phyloP scores from a whole-genome alignment of 2,797 vertebrate genomes.

The Epinephelus malabaricus region DNA sequence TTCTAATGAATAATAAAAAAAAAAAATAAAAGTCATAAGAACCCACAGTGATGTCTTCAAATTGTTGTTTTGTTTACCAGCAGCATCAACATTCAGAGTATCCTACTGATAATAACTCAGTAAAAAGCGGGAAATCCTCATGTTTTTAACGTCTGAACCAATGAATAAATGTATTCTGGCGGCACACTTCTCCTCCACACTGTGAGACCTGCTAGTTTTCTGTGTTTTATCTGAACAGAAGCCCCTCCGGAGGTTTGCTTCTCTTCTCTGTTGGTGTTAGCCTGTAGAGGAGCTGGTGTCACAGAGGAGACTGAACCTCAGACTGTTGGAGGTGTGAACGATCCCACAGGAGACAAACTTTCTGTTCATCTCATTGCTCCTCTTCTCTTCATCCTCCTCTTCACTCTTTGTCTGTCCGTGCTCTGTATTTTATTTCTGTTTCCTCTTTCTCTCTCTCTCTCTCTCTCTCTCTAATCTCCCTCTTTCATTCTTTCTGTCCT shows the following conservation, averaged over 20 bases:
- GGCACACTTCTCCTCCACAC: background rate
- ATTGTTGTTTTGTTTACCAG: background rate
- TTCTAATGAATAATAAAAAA: no score
- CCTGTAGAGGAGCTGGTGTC: slow-evolving; percentile 44
- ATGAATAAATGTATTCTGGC: background rate
- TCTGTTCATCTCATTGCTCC: slow-evolving; percentile 29
- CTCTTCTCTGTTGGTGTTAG: slow-evolving; percentile 37
- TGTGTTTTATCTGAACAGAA: slow-evolving; percentile 32
- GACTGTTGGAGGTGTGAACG: slow-evolving; percentile 40
- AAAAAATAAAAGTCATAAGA: background rate
- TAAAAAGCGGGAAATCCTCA: background rate
- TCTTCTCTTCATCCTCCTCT: slow-evolving; percentile 34
- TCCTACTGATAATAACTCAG: no score
- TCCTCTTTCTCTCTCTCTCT: slow-evolving; percentile 7
- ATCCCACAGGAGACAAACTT: slow-evolving; percentile 41
- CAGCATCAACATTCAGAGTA: background rate
- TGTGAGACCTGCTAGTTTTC: slow-evolving; percentile 19
- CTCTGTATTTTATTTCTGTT: background rate
- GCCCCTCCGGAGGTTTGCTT: slow-evolving; percentile 26
- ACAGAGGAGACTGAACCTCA: slow-evolving; percentile 31
- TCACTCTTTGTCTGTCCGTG: slow-evolving; percentile 1
- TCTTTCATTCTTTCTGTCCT: slow-evolving; percentile 2
- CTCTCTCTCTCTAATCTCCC: slow-evolving; percentile 15
- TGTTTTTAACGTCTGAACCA: background rate
- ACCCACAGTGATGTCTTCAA: background rate